Evolutionary conservation across 2,113 vertebrate genomes (phyloP), one percentile per base, ranked within the genome.

Genomic region (Sapayoa aenigma): DNA sequence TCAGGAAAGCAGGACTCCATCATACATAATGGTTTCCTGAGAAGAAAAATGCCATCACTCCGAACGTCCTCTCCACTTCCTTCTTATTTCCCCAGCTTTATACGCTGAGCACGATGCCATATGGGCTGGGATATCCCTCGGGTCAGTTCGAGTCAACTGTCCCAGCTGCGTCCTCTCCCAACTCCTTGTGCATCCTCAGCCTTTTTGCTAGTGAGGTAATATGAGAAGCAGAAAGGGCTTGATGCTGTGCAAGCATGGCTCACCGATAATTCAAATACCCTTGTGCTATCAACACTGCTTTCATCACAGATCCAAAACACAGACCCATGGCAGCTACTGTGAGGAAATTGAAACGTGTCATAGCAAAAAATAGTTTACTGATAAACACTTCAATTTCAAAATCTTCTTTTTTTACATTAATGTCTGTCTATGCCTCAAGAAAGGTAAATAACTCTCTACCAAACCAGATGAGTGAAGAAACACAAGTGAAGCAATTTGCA

Each of bases 191-290:
- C 47, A 46, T 9, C 19, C 39, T n/a, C n/a, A 69, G 55, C 20
- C 39, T 78, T n/a, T 39, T 55, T n/a, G 56, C 28, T 55, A 56
- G 10, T 47, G n/a, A 16, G 28, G 15, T 13, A 28, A n/a, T 20
- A 53, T 19, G 46, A 55, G 28, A 63, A 53, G 24, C 28, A 63
- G 74, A 55, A 71, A 44, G 41, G 9, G 14, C 14, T 41, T 71
- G 10, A 16, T 63, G 41, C 19, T n/a, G 12, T 47, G 47, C 15
- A 49, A 39, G 49, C 0, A 0, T 16, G 20, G 65, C n/a, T 62
- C 56, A 71, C 56, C 39, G 71, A 19, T n/a, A 46, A 39, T 9
- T 39, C n/a, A 62, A 78, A 87, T 30, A 53, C 14, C 14, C 23
- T 39, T 53, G 14, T 28, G 9, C 44, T 52, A 37, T 39, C 35